Percentiles rank a stretch among this genome's conserved stretches.
Conservation (phyloP, 92 coral and sea anemone genomes). For the Palythoa grandiflora region DNA sequence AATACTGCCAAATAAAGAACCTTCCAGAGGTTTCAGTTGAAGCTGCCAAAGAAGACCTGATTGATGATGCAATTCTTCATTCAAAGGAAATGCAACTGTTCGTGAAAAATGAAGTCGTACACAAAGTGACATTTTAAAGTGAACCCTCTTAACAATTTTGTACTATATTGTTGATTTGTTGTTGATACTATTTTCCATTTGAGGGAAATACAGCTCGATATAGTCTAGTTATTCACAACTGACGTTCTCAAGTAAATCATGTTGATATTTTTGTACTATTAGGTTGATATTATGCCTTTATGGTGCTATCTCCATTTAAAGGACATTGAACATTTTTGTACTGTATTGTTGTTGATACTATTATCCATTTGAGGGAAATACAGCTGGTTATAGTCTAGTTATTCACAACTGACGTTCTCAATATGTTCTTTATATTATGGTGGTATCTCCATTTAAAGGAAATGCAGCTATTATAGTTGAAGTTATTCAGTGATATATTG, state of each 20-base stretch:
- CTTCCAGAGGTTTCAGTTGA: constrained; percentile 30
- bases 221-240: constrained; percentile 43
- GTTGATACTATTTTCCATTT: constrained; percentile 40
- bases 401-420: constrained; percentile 45
- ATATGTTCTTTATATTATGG: constrained; percentile 34
- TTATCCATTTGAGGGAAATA: constrained; percentile 42
- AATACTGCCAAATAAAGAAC: constrained; percentile 29
- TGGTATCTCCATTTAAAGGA: constrained; percentile 44
- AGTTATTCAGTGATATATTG: constrained; percentile 38
- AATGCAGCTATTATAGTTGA: constrained; percentile 40
- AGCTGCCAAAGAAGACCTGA: constrained; percentile 33
- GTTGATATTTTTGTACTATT: constrained; percentile 9
- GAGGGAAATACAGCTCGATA: constrained; percentile 42
- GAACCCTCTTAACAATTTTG: constrained; percentile 44
- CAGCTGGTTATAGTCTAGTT: constrained; percentile 41
- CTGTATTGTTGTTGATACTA: constrained; percentile 40
- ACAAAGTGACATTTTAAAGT: constrained; percentile 43
- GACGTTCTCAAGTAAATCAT: constrained; percentile 28
- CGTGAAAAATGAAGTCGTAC: constrained; percentile 41
- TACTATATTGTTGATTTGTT: constrained; percentile 33
- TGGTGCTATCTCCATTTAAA: constrained; percentile 42
- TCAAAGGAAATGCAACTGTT: constrained; percentile 41
- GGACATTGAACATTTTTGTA: constrained; percentile 30
- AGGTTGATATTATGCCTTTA: constrained; percentile 14
- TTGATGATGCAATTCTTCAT: constrained; percentile 38